Evolutionary conservation across 2,888 invertebrate species (phyloP), one percentile per base, ranked within the genome.

Genomic region (Neoitamus cyanurus): DNA sequence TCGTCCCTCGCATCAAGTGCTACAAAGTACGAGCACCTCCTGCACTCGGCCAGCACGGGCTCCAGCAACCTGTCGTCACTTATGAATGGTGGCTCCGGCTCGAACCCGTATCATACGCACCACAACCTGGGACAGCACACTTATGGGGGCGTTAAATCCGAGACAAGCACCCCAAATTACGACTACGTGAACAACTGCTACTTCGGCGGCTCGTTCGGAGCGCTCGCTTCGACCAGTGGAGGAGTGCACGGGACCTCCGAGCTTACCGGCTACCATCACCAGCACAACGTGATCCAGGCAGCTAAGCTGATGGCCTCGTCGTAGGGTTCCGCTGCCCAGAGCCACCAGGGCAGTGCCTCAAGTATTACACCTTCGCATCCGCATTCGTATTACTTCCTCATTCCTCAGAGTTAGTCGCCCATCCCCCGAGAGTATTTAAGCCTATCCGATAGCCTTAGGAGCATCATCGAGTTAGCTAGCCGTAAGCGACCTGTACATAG

Each of bases 281-380:
- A 96, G 90, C 96, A 96, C 89, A 96, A 96, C 92, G 96, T 96
- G 87, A 96, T 96, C 58, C 95, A 96, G 86, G 95, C 96, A 85
- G 96, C 96, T 84, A 96, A 96, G 90, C 92, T 96, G 86, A 95
- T 96, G 94, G 96, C 96, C 11, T 95, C 96, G 84, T 96, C 96
- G 91, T 96, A 95, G 92, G 86, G 82, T 9, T 68, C 34, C 31
- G 9, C 15, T 13, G 11, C 28, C 15, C 20, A 58, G 3, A 20
- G 36, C 68, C 68, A 15, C 73, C 73, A 9, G 25, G 42, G 25
- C 75, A 42, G 42, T 42, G 75, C 42, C 37, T 75, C 42, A 75
- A 75, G 75, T 75, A 75, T 75, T 75, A 75, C 15, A 37, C 15
- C 75, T 20, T 42, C 48, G n/a, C 48, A 58, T 72, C 77, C 28